Percentiles rank a stretch among this genome's conserved stretches.
Evolutionary conservation across 2,888 invertebrate species (phyloP).

Genomic region (Alloplasta piceator): DNA sequence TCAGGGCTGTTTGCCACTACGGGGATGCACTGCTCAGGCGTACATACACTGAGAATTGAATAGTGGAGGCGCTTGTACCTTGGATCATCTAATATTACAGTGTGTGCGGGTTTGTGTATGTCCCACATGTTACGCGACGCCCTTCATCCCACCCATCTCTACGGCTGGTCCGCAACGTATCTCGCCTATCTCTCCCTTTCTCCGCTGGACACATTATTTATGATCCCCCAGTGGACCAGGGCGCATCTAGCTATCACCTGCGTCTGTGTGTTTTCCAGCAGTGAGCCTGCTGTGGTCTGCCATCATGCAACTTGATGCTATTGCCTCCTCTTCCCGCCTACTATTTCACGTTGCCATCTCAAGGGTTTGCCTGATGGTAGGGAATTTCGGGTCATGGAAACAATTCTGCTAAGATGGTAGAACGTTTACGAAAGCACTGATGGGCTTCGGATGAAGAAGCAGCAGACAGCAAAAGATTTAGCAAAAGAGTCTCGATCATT

Average conservation of each 20-base stretch:
- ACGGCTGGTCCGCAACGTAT: conserved; percentile 52
- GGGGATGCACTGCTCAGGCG: conserved; percentile 15
- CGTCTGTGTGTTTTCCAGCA: conserved; percentile 49
- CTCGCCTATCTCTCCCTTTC: conserved; percentile 33
- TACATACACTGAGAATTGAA: conserved; percentile 74
- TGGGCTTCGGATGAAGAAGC: too few relatives aligned
- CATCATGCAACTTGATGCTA: conserved; percentile 59
- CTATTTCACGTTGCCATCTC: conserved; percentile 23
- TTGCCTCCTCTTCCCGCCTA: conserved; percentile 47
- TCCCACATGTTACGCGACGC: conserved; percentile 75
- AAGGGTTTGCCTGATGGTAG: too few relatives aligned
- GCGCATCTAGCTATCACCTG: conserved; percentile 16
- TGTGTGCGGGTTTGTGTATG: conserved; percentile 41
- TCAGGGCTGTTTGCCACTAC: conserved; percentile 29
- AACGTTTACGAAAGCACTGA: too few relatives aligned
- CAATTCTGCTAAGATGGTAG: too few relatives aligned
- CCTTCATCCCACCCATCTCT: conserved; percentile 71
- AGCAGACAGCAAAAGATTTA: too few relatives aligned
- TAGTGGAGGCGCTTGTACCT: conserved; percentile 66
- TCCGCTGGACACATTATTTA: conserved; percentile 65
- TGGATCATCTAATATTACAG: conserved; percentile 62
- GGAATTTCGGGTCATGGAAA: too few relatives aligned
- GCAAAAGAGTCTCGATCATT: too few relatives aligned
- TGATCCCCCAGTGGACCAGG: conserved; percentile 58
- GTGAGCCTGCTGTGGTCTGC: conserved; percentile 53